Conservation (phyloP, 2,888 invertebrate species). For the Nomada ferruginata region DNA sequence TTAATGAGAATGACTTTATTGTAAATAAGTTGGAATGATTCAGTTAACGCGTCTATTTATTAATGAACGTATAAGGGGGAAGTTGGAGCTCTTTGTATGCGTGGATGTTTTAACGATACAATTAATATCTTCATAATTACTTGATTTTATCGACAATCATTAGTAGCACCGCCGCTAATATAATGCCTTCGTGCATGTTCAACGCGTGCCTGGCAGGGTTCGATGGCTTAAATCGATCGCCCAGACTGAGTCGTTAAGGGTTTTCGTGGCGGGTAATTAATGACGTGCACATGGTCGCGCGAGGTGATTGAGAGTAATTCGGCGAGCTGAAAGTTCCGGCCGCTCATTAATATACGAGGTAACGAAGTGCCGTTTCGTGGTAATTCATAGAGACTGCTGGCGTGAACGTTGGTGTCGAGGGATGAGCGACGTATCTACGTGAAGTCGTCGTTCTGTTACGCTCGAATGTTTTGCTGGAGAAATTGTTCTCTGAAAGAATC, state of each 20-base stretch:
- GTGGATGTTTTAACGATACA: conserved; percentile 27
- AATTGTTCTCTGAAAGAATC: not conserved
- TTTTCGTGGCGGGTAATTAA: conserved; percentile 46
- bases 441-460: conserved; percentile 1
- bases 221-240: conserved; percentile 43
- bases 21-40: too few relatives aligned
- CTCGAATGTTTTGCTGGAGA: not conserved
- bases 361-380: conserved; percentile 40
- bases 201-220: conserved; percentile 25
- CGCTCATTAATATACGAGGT: conserved; percentile 45
- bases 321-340: conserved; percentile 34
- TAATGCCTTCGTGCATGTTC: conserved; percentile 7
- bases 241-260: conserved; percentile 38
- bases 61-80: not conserved
- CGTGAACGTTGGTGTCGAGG: conserved; percentile 1
- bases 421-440: not conserved
- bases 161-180: conserved; percentile 30
- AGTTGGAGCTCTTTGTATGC: too few relatives aligned
- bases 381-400: conserved; percentile 6
- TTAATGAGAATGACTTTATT: too few relatives aligned
- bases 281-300: conserved; percentile 36
- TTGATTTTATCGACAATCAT: conserved; percentile 33
- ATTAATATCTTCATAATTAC: conserved; percentile 38
- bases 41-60: too few relatives aligned
- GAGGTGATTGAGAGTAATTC: conserved; percentile 44